Evolutionary conservation across 2,888 invertebrate genomes (phyloP).

Genomic region (Zygogramma bicolorata): DNA sequence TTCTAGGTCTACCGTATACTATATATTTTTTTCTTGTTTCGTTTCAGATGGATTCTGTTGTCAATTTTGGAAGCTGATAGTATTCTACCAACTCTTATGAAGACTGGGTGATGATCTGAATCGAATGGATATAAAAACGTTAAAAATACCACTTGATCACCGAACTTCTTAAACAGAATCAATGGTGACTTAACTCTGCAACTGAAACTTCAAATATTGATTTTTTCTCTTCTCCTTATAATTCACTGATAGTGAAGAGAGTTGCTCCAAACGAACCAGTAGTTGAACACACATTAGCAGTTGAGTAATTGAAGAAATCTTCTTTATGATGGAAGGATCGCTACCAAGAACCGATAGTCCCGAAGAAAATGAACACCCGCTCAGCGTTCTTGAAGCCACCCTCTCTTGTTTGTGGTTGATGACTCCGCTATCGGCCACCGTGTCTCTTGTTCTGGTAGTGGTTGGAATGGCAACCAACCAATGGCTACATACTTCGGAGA

Average conservation of each 20-base stretch:
- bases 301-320: no score
- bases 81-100: not conserved
- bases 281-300: no score
- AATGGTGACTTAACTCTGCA: no score
- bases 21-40: not conserved
- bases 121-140: no score
- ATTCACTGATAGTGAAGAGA: no score
- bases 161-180: no score
- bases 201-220: no score
- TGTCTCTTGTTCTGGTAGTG: conserved; percentile 78
- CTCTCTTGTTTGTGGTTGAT: conserved; percentile 74
- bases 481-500: conserved; percentile 91
- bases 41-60: not conserved
- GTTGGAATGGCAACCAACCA: conserved; percentile 83
- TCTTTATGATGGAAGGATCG: conserved; percentile 59
- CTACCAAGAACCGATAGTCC: conserved; percentile 55
- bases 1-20: no score
- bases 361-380: conserved; percentile 54
- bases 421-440: conserved; percentile 76
- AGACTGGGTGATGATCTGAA: not conserved
- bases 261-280: no score
- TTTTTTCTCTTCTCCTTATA: no score
- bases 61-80: not conserved
- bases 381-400: conserved; percentile 70
- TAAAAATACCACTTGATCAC: no score